phyloP scores from a whole-genome alignment of 2,797 vertebrate species.

The Acropternis orthonyx region DNA sequence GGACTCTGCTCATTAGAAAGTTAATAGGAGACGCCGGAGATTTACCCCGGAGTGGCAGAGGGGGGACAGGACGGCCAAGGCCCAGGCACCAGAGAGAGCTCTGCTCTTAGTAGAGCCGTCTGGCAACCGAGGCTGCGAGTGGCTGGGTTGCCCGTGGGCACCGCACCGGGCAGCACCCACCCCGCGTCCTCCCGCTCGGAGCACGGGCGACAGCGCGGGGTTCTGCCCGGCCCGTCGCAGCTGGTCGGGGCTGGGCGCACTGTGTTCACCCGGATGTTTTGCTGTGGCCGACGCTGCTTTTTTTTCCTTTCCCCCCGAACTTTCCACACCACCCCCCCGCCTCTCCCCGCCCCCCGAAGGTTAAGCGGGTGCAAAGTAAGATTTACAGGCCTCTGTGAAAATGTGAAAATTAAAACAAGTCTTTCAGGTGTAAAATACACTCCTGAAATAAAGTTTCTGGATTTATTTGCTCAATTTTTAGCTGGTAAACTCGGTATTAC shows the following conservation, averaged over 20 bases:
- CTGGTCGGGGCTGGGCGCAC: not conserved
- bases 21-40: not conserved
- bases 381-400: constrained; percentile 40
- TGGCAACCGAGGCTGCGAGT: not conserved
- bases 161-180: not conserved
- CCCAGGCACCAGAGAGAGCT: not conserved
- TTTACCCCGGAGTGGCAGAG: not conserved
- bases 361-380: not conserved
- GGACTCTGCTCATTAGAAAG: not conserved
- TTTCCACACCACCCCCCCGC: no score
- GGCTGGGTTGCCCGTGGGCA: not conserved
- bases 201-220: not conserved
- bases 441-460: not conserved
- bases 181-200: not conserved
- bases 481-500: constrained; percentile 22
- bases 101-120: not conserved
- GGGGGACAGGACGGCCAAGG: not conserved
- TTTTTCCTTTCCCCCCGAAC: no score
- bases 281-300: not conserved
- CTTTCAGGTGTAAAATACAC: constrained; percentile 18
- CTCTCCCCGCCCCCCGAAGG: no score
- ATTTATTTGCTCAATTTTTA: constrained; percentile 42
- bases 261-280: not conserved
- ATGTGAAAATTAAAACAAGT: constrained; percentile 25
- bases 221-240: not conserved